These are phyloP conservation scores for Myocastor coypus DNA, from an alignment of 2,113 vertebrate genomes.

Conservation along the genomic window DNA sequence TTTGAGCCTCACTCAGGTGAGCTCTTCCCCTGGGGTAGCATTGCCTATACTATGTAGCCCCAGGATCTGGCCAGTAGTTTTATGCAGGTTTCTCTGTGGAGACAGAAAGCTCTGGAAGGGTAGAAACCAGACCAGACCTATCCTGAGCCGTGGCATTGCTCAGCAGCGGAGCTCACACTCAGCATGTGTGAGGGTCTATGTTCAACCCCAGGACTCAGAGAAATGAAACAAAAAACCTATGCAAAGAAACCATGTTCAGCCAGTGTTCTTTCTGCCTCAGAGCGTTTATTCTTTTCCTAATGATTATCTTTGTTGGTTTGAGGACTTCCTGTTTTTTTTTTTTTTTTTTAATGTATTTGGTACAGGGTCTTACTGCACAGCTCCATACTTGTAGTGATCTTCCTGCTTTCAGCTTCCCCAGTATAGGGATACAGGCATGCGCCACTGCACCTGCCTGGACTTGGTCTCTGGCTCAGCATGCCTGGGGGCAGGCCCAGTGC, in stretches of 20 bases:
- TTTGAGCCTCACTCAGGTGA: neutral
- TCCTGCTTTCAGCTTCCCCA: no score
- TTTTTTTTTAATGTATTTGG: no score
- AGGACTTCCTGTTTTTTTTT: no score
- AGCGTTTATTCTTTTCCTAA: constrained; percentile 21
- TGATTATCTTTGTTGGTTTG: neutral
- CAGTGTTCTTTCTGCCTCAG: neutral
- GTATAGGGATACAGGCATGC: no score
- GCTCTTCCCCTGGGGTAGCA: neutral
- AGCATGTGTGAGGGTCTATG: neutral
- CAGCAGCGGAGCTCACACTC: neutral
- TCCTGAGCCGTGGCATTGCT: neutral
- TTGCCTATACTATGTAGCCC: neutral
- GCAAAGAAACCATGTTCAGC: neutral
- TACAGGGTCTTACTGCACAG: no score
- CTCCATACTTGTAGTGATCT: no score
- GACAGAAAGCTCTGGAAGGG: neutral
- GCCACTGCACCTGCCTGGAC: no score
- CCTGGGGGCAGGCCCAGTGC: no score
- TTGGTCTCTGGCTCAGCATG: no score
- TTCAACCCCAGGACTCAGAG: neutral
- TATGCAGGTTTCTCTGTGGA: neutral
- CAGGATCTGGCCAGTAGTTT: constrained; percentile 19
- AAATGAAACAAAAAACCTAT: neutral
- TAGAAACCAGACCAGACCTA: neutral